phyloP scores from a whole-genome alignment of 2,113 vertebrate genomes.

The Euleptes europaea region DNA sequence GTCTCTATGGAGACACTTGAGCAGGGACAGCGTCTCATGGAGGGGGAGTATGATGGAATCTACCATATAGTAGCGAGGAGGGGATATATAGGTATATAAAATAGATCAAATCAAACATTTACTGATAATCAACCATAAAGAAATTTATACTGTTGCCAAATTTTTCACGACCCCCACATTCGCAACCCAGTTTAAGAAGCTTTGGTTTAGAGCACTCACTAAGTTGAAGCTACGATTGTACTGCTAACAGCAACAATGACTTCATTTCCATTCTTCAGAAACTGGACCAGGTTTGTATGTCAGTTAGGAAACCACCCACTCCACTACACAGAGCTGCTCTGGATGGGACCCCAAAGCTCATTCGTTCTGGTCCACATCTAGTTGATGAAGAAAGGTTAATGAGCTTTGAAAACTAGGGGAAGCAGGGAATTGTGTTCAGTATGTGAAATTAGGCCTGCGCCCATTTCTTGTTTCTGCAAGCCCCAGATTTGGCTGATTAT shows the following conservation, averaged over 20 bases:
- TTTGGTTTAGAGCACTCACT: neutral
- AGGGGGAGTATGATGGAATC: too few relatives aligned
- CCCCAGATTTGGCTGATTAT: neutral
- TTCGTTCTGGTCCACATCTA: rapidly evolving
- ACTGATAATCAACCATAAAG: too few relatives aligned
- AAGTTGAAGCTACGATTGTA: neutral
- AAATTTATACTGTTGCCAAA: too few relatives aligned
- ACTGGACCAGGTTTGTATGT: neutral
- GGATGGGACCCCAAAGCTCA: neutral
- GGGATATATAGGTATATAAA: too few relatives aligned
- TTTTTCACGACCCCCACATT: too few relatives aligned
- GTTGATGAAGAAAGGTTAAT: neutral
- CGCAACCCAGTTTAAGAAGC: too few relatives aligned
- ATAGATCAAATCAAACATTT: too few relatives aligned
- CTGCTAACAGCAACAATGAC: neutral
- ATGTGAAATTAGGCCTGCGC: neutral
- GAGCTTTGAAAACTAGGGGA: neutral
- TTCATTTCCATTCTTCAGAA: neutral
- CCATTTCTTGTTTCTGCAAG: neutral
- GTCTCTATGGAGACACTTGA: too few relatives aligned
- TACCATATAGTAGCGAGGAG: too few relatives aligned
- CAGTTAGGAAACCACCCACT: neutral
- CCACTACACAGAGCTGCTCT: neutral
- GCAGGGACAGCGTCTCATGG: too few relatives aligned
- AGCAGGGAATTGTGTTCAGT: neutral